These are phyloP conservation scores for Drosophila watanabei DNA, from an alignment of 1,140 invertebrate genomes.

Conservation along the genomic window DNA sequence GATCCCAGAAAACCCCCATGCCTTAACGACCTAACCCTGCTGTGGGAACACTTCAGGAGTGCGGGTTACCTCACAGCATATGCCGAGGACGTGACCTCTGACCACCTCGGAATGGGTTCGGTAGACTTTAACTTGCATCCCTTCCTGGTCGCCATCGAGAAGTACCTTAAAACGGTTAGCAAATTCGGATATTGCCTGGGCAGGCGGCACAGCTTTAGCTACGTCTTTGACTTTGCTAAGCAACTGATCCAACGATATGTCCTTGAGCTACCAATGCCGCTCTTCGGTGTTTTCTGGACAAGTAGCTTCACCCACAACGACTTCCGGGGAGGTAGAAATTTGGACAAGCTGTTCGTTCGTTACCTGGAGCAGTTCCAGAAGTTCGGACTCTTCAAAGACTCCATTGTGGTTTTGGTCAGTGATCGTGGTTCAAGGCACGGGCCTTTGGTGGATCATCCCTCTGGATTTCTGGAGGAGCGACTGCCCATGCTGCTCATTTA, in stretches of 20 bases:
- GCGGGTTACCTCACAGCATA: conserved; percentile 91
- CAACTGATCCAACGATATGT: conserved; percentile 86
- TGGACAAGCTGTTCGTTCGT: conserved; percentile 87
- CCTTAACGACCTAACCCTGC: conserved; percentile 89
- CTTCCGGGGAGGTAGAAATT: conserved; percentile 89
- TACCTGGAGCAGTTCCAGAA: conserved; percentile 88
- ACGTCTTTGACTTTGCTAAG: conserved; percentile 87
- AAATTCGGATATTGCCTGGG: conserved; percentile 86
- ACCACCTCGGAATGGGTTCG: conserved; percentile 93
- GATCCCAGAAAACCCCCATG: conserved; percentile 85
- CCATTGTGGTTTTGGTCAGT: conserved; percentile 92
- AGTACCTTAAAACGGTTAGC: background rate
- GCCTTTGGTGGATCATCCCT: conserved; percentile 87
- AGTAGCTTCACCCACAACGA: conserved; percentile 91
- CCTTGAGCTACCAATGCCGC: conserved; percentile 87
- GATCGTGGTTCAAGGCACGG: conserved; percentile 97
- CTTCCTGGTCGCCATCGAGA: conserved; percentile 88
- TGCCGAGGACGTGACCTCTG: conserved; percentile 90
- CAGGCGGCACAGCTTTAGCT: conserved; percentile 86
- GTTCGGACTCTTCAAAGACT: conserved; percentile 88
- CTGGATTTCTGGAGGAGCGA: conserved; percentile 95
- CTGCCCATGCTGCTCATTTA: conserved; percentile 93
- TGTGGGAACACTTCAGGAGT: conserved; percentile 92
- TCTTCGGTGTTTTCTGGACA: conserved; percentile 93
- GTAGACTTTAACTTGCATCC: conserved; percentile 93